phyloP scores from a whole-genome alignment of 2,113 vertebrate genomes.

The Diphyllodes magnificus region DNA sequence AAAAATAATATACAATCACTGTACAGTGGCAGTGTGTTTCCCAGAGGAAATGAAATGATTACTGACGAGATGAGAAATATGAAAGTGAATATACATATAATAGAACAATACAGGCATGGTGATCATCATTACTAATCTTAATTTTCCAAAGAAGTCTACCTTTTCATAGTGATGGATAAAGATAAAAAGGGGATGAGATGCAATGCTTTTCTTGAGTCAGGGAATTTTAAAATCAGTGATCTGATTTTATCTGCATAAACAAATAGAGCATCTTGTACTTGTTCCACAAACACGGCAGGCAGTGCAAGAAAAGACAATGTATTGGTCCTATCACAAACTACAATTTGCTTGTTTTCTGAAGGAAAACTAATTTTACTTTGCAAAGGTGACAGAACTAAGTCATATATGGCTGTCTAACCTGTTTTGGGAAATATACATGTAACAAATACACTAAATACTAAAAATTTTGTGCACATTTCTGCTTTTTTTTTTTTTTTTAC shows the following conservation, averaged over 20 bases:
- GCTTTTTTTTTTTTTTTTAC: no score
- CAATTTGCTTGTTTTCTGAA: neutral
- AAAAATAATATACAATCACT: neutral
- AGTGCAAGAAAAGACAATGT: neutral
- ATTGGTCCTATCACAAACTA: neutral
- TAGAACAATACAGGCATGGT: neutral
- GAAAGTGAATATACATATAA: neutral
- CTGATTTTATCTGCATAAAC: neutral
- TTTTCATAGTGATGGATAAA: neutral
- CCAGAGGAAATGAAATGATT: neutral
- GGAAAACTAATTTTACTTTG: neutral
- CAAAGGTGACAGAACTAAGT: neutral
- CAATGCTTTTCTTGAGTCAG: neutral
- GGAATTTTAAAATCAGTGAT: neutral
- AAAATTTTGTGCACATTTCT: neutral
- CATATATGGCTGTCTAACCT: neutral
- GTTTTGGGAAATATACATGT: neutral
- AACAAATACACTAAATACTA: neutral
- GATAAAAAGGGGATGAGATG: neutral
- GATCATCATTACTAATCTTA: neutral
- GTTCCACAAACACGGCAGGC: neutral
- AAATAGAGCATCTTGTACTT: neutral
- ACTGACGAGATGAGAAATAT: conserved; percentile 17
- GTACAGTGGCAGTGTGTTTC: neutral
- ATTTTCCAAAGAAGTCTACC: neutral